Percentiles rank a stretch among this genome's conserved stretches.
Conservation (phyloP, 2,888 invertebrate species). For the Oasisia sp. region DNA sequence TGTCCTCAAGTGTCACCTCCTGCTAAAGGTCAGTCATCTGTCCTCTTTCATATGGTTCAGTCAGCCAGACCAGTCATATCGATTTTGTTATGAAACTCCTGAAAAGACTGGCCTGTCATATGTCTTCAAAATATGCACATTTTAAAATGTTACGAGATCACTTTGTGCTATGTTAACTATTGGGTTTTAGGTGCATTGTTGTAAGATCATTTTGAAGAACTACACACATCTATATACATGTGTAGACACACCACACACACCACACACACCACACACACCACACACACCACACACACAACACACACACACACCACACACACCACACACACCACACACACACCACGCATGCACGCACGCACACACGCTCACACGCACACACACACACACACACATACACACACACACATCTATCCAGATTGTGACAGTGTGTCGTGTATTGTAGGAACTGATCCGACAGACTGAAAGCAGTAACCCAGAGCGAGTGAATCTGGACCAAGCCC, state of each 20-base stretch:
- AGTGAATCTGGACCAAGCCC: conserved; percentile 83
- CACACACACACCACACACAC: too few relatives aligned
- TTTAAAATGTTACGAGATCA: background rate
- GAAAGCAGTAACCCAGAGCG: conserved; percentile 81
- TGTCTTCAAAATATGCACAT: background rate
- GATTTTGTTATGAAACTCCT: background rate
- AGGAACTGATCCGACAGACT: conserved; percentile 68
- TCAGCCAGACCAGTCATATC: background rate
- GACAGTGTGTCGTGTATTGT: conserved; percentile 22
- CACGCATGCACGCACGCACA: too few relatives aligned
- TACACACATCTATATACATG: background rate
- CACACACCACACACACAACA: too few relatives aligned
- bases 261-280: too few relatives aligned
- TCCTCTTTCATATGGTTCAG: too few relatives aligned
- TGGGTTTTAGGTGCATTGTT: background rate
- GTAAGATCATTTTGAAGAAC: background rate
- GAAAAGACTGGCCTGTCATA: background rate
- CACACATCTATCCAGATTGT: too few relatives aligned
- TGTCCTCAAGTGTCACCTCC: background rate
- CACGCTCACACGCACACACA: too few relatives aligned
- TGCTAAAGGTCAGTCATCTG: background rate
- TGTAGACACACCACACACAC: background rate
- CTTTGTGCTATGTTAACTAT: background rate
- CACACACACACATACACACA: too few relatives aligned
- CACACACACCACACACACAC: too few relatives aligned